Evolutionary conservation across 1,140 invertebrate genomes (phyloP), one percentile per base, ranked within the genome.

Genomic region (Sitodiplosis mosellana): DNA sequence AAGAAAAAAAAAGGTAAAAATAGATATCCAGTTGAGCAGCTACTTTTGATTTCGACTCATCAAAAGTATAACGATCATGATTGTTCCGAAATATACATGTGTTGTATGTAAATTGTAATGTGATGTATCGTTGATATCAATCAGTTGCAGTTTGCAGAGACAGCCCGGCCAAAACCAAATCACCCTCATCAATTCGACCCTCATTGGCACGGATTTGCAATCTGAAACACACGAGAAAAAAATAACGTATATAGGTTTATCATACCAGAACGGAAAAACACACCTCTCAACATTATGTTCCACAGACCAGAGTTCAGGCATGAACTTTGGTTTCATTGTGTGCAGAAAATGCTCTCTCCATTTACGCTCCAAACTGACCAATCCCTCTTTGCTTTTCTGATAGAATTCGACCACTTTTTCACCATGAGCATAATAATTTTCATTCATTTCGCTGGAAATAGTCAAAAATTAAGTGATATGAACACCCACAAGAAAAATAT

Each of bases 311-410:
- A 81, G 63, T 5, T 71, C 60, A 1, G 86, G 85, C 56, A 89
- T 67, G 63, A 68, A 75, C 36, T 71, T 60, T 0, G 85, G 85
- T 27, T 77, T 60, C 84, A 88, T 87, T 2, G 69, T 72, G 1
- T 66, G 56, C 7, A 89, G 53, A 59, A 89, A 88, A 61, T 87
- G 80, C 57, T 84, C 68, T 10, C 86, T 65, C 84, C 85, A 89
- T 46, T 76, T 54, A 50, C 71, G 71, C 57, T 89, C 83, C 38
- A 89, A 67, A 41, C 70, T 65, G 1, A 81, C 61, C 2, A 88
- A 63, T n/a, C 81, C 77, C 2, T 69, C 72, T 15, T 70, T 67
- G 12, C 64, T 58, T 10, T 58, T 57, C 51, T 67, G 56, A n/a
- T 58, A 50, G 59, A 75, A 81, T 40, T 77, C 61, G 1, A 84